phyloP scores from a whole-genome alignment of 2,113 vertebrate species.

The Tragelaphus scriptus region DNA sequence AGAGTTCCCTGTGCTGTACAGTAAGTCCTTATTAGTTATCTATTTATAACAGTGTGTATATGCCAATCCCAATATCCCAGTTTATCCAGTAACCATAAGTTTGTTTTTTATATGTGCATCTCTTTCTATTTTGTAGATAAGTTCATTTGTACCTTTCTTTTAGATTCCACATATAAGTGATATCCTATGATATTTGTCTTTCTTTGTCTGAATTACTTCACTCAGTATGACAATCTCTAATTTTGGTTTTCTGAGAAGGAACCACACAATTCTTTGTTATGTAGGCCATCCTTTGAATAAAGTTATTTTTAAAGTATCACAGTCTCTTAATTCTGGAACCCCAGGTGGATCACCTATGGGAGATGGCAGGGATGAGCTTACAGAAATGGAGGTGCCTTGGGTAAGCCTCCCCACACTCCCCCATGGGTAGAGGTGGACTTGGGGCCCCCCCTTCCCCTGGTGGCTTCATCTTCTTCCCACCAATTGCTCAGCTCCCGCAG shows the following conservation, averaged over 20 bases:
- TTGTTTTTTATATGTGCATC: not conserved
- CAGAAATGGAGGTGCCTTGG: not conserved
- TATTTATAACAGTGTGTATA: not conserved
- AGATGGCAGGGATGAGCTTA: not conserved
- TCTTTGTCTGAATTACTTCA: not conserved
- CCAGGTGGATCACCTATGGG: not conserved
- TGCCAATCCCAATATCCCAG: not conserved
- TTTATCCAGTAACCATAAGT: not conserved
- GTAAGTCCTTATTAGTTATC: no score
- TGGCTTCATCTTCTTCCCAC: not conserved
- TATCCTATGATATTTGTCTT: not conserved
- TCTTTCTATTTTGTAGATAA: not conserved
- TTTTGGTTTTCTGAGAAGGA: not conserved
- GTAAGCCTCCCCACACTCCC: not conserved
- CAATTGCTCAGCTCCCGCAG: not conserved
- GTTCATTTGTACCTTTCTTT: not conserved
- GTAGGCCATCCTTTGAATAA: not conserved
- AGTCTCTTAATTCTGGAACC: not conserved
- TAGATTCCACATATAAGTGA: not conserved
- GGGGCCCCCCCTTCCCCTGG: not conserved
- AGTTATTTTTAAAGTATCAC: not conserved
- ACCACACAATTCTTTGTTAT: not conserved
- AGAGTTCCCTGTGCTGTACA: not conserved
- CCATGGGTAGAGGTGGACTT: fast-evolving
- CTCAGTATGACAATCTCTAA: not conserved